Conservation (phyloP, 1,140 invertebrate genomes). For the Pinna nobilis region DNA sequence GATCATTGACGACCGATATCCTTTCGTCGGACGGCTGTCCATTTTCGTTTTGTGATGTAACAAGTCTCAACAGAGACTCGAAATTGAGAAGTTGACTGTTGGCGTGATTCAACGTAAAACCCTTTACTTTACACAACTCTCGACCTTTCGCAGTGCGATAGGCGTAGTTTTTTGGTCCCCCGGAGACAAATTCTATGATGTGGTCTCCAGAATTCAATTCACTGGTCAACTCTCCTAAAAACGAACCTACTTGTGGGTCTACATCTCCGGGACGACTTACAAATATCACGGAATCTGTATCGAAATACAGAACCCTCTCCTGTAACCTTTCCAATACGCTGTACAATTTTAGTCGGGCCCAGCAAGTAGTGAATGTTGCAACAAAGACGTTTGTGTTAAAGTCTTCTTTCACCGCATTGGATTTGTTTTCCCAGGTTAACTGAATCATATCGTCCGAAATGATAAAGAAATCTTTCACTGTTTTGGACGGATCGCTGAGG, state of each 20-base stretch:
- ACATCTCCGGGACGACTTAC: conserved; percentile 15
- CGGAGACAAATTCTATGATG: conserved; percentile 43
- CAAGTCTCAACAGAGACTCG: conserved; percentile 15
- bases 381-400: conserved; percentile 66
- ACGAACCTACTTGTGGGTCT: conserved; percentile 20
- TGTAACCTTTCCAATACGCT: conserved; percentile 64
- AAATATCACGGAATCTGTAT: conserved; percentile 68
- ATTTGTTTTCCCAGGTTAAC: conserved; percentile 18
- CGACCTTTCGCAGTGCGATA: conserved; percentile 35
- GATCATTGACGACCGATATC: conserved; percentile 30
- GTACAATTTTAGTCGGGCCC: conserved; percentile 72
- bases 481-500: conserved; percentile 46
- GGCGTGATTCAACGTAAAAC: conserved; percentile 41
- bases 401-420: conserved; percentile 1
- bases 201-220: conserved; percentile 30
- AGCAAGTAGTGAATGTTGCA: conserved; percentile 71
- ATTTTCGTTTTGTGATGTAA: neutral
- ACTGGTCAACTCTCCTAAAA: conserved; percentile 43
- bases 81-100: conserved; percentile 39
- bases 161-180: conserved; percentile 47
- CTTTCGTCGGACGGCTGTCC: neutral
- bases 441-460: conserved; percentile 35
- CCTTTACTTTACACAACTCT: conserved; percentile 41
- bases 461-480: conserved; percentile 42
- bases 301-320: conserved; percentile 69